Evolutionary conservation across 1,140 invertebrate species (phyloP), one percentile per base, ranked within the genome.

Genomic region (Holcopasites calliopsidis): DNA sequence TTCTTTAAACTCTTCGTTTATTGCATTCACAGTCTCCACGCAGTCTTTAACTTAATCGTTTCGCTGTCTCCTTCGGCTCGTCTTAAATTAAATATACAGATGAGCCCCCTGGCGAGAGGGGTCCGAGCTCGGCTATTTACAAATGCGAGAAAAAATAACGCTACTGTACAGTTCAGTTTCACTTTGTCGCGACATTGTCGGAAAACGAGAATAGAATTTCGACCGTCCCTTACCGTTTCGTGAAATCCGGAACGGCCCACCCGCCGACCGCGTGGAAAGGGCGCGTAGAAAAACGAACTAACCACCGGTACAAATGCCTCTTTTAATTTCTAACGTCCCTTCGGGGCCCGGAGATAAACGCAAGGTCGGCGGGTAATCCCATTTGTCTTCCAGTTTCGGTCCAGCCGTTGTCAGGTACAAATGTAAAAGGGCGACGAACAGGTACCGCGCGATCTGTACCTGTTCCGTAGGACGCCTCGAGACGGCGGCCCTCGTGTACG

Each of bases 331-430:
- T 75, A 75, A 42, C 65, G 49, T 69, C 52, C 68, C 44, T 62
- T 61, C 57, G 50, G 13, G 40, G 38, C 6, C 44, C 38, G 42
- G 35, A 58, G 26, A 21, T 18, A 55, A 81, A 77, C 47, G 76
- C 69, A 71, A 65, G 75, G 80, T 65, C 76, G 70, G 54, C 33
- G 49, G n/a, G 69, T 66, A 49, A 49, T 52, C 31, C 80, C 80
- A 81, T 82, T 82, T 82, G 79, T 82, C 80, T 82, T 82, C 74
- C 40, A 60, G 50, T 21, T 76, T 80, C 79, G 78, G 78, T 50
- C 62, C 79, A 42, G 54, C 79, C 74, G 79, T 82, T 77, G 79
- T 81, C 80, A 77, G 75, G 79, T 68, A 71, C 74, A 68, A 69
- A 81, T 58, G 79, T 65, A 81, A 73, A 69, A 49, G 73, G 52